Evolutionary conservation across 2,888 invertebrate genomes (phyloP).

Genomic region (Eucriotettix oculatus): DNA sequence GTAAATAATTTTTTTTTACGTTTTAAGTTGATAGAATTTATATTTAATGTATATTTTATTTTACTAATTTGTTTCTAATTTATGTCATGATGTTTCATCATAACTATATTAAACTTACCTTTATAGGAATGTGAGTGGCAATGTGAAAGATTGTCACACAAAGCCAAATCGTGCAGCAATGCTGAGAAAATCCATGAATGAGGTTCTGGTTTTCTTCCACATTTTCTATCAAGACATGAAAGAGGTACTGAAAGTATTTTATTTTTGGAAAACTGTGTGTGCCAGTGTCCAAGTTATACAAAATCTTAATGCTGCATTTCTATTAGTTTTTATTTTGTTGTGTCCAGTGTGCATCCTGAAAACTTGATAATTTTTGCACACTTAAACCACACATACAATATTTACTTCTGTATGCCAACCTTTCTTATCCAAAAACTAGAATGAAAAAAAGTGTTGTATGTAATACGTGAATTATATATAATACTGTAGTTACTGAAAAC

Average conservation of each 20-base stretch:
- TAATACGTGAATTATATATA: too few relatives aligned
- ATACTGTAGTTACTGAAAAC: too few relatives aligned
- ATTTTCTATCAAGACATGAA: slow-evolving; percentile 24
- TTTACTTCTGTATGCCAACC: neutral
- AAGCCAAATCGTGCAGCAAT: slow-evolving; percentile 24
- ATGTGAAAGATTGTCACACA: slow-evolving; percentile 24
- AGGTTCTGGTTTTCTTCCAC: slow-evolving; percentile 25
- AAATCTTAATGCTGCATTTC: neutral
- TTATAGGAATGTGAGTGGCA: slow-evolving; percentile 23
- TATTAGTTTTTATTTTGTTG: neutral
- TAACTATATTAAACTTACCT: too few relatives aligned
- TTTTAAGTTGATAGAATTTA: too few relatives aligned
- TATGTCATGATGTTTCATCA: too few relatives aligned
- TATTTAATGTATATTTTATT: too few relatives aligned
- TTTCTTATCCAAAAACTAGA: too few relatives aligned
- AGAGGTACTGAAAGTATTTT: slow-evolving; percentile 18
- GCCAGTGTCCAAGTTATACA: too few relatives aligned
- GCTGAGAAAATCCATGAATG: slow-evolving; percentile 25
- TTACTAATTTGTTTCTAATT: too few relatives aligned
- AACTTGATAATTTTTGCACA: neutral
- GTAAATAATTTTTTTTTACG: too few relatives aligned
- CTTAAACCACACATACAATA: neutral
- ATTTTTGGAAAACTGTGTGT: too few relatives aligned
- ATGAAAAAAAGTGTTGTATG: too few relatives aligned
- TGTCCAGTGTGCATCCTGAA: neutral